Evolutionary conservation across 2,888 invertebrate species (phyloP).

Genomic region (Aspidiotus destructor): DNA sequence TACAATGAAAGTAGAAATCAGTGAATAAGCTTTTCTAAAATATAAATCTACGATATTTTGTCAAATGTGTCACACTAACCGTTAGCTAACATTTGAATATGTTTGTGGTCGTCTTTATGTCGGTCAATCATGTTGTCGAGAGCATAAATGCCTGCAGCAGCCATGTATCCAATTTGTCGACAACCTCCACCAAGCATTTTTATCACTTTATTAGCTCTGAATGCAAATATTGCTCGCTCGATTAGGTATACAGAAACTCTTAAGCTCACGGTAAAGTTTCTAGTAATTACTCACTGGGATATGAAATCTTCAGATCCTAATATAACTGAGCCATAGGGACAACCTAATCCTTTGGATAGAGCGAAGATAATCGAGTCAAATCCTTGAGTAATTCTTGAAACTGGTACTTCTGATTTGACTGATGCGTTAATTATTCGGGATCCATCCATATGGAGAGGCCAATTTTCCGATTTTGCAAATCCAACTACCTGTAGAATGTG

Average conservation of each 20-base stretch:
- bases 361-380: conserved; percentile 79
- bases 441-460: conserved; percentile 85
- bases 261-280: too few relatives aligned
- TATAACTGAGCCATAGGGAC: conserved; percentile 78
- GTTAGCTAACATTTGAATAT: conserved; percentile 56
- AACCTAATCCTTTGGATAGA: conserved; percentile 82
- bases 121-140: conserved; percentile 66
- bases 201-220: conserved; percentile 65
- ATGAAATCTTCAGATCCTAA: conserved; percentile 67
- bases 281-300: too few relatives aligned
- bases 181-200: conserved; percentile 90
- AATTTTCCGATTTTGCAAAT: conserved; percentile 40
- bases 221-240: conserved; percentile 29
- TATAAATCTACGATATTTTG: not conserved
- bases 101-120: conserved; percentile 64
- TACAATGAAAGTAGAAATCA: conserved; percentile 8
- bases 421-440: conserved; percentile 86
- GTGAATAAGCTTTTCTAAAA: not conserved
- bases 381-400: conserved; percentile 55
- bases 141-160: conserved; percentile 78
- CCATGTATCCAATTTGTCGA: conserved; percentile 83
- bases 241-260: too few relatives aligned
- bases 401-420: conserved; percentile 54
- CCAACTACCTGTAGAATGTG: not conserved
- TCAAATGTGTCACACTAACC: conserved; percentile 44